These are phyloP conservation scores for Aphelocoma californica DNA, from an alignment of 2,797 vertebrate species.

Conservation along the genomic window DNA sequence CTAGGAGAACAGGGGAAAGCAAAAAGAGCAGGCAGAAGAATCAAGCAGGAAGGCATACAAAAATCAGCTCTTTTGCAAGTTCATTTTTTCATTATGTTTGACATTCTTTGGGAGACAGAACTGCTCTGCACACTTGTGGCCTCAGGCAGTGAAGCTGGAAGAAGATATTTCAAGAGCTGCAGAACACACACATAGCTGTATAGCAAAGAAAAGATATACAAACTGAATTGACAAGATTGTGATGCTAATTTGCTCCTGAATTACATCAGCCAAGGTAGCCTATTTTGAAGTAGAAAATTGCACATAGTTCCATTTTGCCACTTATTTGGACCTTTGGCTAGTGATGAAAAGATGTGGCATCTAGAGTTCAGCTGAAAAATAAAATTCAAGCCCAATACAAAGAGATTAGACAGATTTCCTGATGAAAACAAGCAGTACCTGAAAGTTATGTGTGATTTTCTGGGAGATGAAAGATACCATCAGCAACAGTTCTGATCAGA, in stretches of 20 bases:
- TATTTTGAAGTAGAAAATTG: neutral
- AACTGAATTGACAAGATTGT: neutral
- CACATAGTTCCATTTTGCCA: neutral
- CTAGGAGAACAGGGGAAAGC: neutral
- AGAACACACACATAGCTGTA: slow-evolving; percentile 32
- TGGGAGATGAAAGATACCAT: neutral
- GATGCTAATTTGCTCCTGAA: neutral
- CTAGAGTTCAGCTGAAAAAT: neutral
- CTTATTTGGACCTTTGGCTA: neutral
- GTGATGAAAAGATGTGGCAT: neutral
- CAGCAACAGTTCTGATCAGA: neutral
- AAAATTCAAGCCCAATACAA: neutral
- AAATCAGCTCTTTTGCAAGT: slow-evolving; percentile 47
- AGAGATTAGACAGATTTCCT: neutral
- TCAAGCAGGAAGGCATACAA: neutral
- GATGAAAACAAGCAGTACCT: neutral
- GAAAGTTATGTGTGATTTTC: neutral
- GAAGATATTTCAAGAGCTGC: slow-evolving; percentile 31
- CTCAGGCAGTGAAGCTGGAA: slow-evolving; percentile 38
- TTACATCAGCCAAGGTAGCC: neutral
- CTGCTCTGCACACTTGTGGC: neutral
- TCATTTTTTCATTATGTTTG: slow-evolving; percentile 53
- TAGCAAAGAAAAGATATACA: neutral
- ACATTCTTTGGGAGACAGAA: slow-evolving; percentile 28
- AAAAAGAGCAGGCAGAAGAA: slow-evolving; percentile 33